These are phyloP conservation scores for Corythaeola cristata DNA, from an alignment of 2,113 vertebrate species.

Conservation along the genomic window DNA sequence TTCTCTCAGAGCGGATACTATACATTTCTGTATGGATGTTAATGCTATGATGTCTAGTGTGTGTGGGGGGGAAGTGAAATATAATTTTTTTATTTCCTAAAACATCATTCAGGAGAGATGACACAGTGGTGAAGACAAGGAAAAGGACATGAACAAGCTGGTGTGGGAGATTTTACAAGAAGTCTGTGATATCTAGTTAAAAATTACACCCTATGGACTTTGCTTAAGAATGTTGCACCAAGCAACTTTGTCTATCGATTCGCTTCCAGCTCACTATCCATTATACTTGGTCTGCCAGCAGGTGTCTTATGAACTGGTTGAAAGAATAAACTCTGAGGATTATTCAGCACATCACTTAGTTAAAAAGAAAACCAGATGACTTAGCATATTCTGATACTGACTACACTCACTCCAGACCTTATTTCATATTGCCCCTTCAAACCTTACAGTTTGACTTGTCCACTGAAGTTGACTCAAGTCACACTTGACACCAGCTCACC, in stretches of 20 bases:
- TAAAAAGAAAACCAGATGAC: background rate
- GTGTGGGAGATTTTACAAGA: background rate
- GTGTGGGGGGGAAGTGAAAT: background rate
- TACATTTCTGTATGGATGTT: background rate
- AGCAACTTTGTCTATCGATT: background rate
- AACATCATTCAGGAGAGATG: background rate
- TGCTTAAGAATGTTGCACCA: background rate
- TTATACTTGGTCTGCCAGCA: background rate
- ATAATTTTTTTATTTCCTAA: background rate
- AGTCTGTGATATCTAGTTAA: background rate
- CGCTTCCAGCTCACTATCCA: background rate
- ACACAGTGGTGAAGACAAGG: background rate
- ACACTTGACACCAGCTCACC: background rate
- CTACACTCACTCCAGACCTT: background rate
- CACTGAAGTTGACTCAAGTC: background rate
- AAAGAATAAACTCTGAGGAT: background rate
- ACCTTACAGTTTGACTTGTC: background rate
- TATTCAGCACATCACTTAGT: rapidly evolving
- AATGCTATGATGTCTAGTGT: background rate
- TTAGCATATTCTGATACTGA: background rate
- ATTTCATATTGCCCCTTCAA: background rate
- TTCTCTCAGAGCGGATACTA: background rate
- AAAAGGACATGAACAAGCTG: background rate
- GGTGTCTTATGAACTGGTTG: background rate
- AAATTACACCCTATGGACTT: background rate